Percentiles rank a stretch among this genome's conserved stretches.
These are phyloP conservation scores for Doryteuthis pealeii DNA, from an alignment of 1,140 invertebrate genomes.

Conservation along the genomic window DNA sequence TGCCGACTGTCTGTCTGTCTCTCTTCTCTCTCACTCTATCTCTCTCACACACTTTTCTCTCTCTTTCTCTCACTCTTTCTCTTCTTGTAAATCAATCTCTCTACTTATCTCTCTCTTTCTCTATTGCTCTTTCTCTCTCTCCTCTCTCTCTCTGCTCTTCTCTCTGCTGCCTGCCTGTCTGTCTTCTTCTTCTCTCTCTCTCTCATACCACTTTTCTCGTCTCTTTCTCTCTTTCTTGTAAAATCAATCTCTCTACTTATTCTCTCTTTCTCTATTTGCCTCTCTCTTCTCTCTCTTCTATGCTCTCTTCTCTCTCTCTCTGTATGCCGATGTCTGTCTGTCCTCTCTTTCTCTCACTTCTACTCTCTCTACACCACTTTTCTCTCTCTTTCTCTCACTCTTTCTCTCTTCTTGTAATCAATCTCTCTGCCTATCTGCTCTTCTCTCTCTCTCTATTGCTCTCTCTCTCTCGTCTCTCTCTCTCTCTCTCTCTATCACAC, in stretches of 20 bases:
- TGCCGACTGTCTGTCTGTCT: no score
- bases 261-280: no score
- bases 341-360: neutral
- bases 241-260: no score
- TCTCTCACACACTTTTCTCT: no score
- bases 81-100: no score
- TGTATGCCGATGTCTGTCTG: neutral
- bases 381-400: neutral
- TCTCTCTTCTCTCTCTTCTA: no score
- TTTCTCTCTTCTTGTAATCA: neutral
- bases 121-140: neutral
- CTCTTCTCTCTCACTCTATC: no score
- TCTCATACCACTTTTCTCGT: no score
- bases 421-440: neutral
- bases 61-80: no score
- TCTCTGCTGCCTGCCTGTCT: neutral
- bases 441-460: neutral
- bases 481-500: no score
- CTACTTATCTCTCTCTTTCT: neutral
- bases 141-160: neutral
- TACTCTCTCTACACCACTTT: neutral
- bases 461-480: conserved; percentile 1
- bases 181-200: neutral
- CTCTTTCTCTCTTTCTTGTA: no score
- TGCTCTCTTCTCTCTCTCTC: no score